Evolutionary conservation across 2,888 invertebrate genomes (phyloP).

Genomic region (Apocheima hispidaria): DNA sequence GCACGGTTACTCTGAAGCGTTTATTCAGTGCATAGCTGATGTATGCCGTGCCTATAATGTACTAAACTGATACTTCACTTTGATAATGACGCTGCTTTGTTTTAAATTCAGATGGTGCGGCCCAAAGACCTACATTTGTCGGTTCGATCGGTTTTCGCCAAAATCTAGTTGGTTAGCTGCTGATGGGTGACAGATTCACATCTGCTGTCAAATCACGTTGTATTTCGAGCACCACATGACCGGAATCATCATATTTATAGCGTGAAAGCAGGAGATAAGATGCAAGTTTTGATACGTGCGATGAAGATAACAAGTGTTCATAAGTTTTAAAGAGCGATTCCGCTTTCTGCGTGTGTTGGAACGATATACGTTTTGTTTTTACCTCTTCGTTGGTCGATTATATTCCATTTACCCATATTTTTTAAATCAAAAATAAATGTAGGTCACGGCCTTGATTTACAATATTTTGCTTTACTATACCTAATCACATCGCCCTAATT

Average conservation of each 20-base stretch:
- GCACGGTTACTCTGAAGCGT: slow-evolving; percentile 59
- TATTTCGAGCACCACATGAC: slow-evolving; percentile 32
- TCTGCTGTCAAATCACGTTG: slow-evolving; percentile 55
- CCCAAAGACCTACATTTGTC: slow-evolving; percentile 80
- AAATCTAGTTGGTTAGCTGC: slow-evolving; percentile 55
- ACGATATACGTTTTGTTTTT: slow-evolving; percentile 22
- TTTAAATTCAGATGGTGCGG: slow-evolving; percentile 63
- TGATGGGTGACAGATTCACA: slow-evolving; percentile 43
- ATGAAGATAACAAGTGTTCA: slow-evolving; percentile 1
- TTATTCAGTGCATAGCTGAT: slow-evolving; percentile 72
- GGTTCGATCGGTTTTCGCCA: slow-evolving; percentile 62
- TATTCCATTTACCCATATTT: no score
- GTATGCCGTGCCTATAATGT: slow-evolving; percentile 59
- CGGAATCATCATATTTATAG: slow-evolving; percentile 18
- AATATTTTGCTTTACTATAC: no score
- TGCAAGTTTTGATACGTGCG: not conserved
- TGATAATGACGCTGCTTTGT: slow-evolving; percentile 68
- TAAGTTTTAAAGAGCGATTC: not conserved
- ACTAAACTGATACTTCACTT: slow-evolving; percentile 78
- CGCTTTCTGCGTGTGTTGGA: slow-evolving; percentile 9
- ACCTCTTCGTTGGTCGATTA: not conserved
- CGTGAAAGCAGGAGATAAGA: slow-evolving; percentile 27
- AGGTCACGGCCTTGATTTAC: no score
- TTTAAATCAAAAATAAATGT: not conserved
- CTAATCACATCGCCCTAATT: no score